Base-by-base conservation (phyloP, 2,797 vertebrate genomes). In the Microchirus variegatus region DNA sequence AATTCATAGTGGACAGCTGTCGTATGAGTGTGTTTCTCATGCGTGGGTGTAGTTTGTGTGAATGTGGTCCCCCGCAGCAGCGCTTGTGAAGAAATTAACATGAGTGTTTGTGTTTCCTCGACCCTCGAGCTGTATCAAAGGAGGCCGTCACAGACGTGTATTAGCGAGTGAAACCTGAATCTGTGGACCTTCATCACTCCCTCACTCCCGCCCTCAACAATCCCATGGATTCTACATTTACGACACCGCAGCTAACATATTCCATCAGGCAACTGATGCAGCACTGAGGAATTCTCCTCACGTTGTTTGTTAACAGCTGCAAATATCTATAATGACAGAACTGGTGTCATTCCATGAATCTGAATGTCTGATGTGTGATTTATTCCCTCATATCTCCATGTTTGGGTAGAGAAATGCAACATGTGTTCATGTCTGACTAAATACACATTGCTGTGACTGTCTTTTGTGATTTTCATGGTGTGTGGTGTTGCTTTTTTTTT, bases 1-100 rank as follows among this genome's bases (percentile, higher is more conserved):
- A 89, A 91, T 90, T 83, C 82, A 80, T 78, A 82, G 79, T 74
- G 77, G 73, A 90, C 92, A 94, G 92, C 93, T 94, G 93, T 54
- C 73, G 79, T 67, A 65, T 46, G 77, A 66, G 87, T 68, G 62
- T 72, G 70, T 73, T 54, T 71, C 73, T 76, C 37, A 38, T 55
- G 53, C 75, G 78, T 80, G 50, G 73, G 75, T 78, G 75, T 60
- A 64, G 42, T 65, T 47, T 66, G 64, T 37, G 78, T 72, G 79
- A 69, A 26, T 78, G 54, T 72, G 73, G 70, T 11, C 62, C 55
- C 59, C 51, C 58, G 82, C 72, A 57, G 49, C 59, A 75, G 55
- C 58, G 66, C 67, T 62, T 57, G 81, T 82, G 73, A 80, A 80
- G 73, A 80, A 80, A 74, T 59, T 77, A 84, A 40, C 53, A 10